Evolutionary conservation across 2,888 invertebrate species (phyloP).

Genomic region (Pterobdella sp.): DNA sequence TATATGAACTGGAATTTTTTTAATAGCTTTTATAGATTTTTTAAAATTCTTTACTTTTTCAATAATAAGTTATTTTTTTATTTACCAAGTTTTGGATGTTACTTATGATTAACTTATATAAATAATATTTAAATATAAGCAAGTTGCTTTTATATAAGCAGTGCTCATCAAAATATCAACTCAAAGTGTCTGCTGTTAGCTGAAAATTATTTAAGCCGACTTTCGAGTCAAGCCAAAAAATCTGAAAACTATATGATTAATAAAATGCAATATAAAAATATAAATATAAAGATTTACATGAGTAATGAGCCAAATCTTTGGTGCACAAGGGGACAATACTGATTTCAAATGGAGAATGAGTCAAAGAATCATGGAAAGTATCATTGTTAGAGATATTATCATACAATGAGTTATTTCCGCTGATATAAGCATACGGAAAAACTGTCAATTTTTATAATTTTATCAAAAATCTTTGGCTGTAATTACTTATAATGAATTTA

Average conservation of each 20-base stretch:
- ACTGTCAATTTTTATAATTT: too few species aligned
- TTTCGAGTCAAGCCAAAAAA: too few species aligned
- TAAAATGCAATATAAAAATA: neutral
- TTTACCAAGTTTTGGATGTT: neutral
- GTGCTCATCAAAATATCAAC: too few species aligned
- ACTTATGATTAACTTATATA: neutral
- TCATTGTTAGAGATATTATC: neutral
- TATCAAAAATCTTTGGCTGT: too few species aligned
- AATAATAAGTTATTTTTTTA: neutral
- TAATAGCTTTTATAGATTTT: neutral
- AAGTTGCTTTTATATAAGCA: too few species aligned
- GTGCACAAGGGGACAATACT: neutral
- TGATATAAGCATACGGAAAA: too few species aligned
- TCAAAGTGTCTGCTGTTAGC: too few species aligned
- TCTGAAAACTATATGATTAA: neutral
- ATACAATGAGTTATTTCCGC: neutral
- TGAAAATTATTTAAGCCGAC: too few species aligned
- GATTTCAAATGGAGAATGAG: neutral
- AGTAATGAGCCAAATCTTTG: neutral
- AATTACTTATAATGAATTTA: too few species aligned
- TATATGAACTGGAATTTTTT: neutral
- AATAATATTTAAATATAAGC: neutral
- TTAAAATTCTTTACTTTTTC: too few species aligned
- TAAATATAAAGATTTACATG: neutral
- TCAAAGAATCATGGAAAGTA: neutral